A percentile compares a stretch with the other conserved stretches of the same genome.
Conservation (phyloP, 2,797 vertebrate species). For the Macrochelys suwanniensis region DNA sequence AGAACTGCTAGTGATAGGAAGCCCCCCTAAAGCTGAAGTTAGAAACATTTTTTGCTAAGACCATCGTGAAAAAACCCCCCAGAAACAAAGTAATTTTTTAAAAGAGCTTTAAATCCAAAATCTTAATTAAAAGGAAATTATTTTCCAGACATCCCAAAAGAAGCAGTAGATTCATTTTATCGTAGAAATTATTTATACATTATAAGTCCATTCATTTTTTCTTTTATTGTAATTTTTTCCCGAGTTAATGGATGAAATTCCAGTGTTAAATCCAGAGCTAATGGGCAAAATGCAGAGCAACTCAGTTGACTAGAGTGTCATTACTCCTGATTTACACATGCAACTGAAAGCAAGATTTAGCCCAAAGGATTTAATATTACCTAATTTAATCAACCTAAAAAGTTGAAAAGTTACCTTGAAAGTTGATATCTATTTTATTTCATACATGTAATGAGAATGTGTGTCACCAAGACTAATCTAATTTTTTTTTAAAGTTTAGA, state of each 20-base stretch:
- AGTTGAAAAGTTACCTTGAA: not conserved
- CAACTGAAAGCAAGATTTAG: not conserved
- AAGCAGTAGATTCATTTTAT: not conserved
- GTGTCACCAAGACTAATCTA: not conserved
- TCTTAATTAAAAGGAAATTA: not conserved
- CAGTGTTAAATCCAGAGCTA: not conserved
- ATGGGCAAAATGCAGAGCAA: not conserved
- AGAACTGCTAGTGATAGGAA: not conserved
- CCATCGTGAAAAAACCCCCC: fast-evolving
- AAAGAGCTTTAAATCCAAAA: not conserved
- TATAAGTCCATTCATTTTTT: not conserved
- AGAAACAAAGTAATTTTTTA: not conserved
- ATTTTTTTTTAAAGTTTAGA: not conserved
- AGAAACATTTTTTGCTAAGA: not conserved
- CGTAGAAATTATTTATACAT: not conserved
- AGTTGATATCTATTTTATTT: not conserved
- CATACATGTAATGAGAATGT: not conserved
- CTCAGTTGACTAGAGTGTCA: not conserved
- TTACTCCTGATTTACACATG: not conserved
- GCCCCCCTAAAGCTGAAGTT: not conserved
- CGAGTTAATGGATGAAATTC: not conserved
- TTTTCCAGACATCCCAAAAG: not conserved
- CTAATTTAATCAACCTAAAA: too few relatives aligned
- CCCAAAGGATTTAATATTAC: not conserved
- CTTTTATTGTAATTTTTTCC: not conserved